These are phyloP conservation scores for Stratiomys singularior DNA, from an alignment of 2,888 invertebrate genomes.

Conservation along the genomic window DNA sequence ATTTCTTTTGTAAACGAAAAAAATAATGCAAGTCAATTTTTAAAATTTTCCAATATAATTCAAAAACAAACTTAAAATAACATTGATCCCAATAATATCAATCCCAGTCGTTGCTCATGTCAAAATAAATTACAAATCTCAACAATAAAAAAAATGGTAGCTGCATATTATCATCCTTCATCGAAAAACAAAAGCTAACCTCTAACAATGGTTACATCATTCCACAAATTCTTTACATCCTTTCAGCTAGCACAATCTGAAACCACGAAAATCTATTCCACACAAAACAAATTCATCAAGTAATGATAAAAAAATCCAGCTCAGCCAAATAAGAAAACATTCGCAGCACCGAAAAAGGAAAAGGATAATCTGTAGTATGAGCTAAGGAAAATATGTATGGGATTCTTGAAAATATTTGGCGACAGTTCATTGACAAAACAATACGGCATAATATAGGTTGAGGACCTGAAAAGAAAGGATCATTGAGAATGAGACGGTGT, in stretches of 20 bases:
- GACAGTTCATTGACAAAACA: conserved; percentile 33
- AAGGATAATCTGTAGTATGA: background rate
- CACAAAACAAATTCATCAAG: conserved; percentile 29
- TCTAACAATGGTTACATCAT: background rate
- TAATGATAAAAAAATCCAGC: background rate
- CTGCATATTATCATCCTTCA: background rate
- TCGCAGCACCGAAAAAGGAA: background rate
- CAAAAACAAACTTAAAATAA: too few species aligned
- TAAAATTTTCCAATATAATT: too few species aligned
- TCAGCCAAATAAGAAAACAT: background rate
- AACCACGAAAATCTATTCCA: conserved; percentile 4
- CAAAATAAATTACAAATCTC: too few species aligned
- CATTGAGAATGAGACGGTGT: background rate
- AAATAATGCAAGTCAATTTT: too few species aligned
- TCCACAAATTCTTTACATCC: background rate
- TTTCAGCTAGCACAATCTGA: background rate
- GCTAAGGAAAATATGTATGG: background rate
- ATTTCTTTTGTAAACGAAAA: too few species aligned
- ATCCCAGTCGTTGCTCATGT: too few species aligned
- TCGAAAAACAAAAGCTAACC: conserved; percentile 3
- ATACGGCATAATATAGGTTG: conserved; percentile 1
- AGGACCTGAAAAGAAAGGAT: background rate
- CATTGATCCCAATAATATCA: too few species aligned
- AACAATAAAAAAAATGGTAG: too few species aligned
- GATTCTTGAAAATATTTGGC: conserved; percentile 13